Conservation (phyloP, 2,113 vertebrate genomes). For the Ceuthmochares aereus region DNA sequence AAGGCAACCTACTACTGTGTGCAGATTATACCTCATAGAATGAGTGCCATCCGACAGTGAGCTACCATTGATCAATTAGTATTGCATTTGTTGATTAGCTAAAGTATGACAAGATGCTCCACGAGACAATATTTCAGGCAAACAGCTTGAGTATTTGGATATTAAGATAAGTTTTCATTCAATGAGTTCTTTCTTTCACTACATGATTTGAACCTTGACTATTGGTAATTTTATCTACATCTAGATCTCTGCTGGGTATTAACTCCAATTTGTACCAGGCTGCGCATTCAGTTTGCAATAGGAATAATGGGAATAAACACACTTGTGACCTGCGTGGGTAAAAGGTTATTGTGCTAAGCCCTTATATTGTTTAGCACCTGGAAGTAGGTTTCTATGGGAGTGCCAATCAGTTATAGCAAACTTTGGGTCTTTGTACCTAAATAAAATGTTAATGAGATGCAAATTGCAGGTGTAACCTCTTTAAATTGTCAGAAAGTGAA, state of each 20-base stretch:
- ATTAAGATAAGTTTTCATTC: not conserved
- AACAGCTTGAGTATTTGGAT: not conserved
- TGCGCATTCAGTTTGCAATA: not conserved
- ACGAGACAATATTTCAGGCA: not conserved
- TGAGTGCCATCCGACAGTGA: not conserved
- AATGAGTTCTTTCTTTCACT: not conserved
- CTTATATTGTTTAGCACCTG: not conserved
- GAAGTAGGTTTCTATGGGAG: not conserved
- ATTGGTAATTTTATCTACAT: not conserved
- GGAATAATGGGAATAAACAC: not conserved
- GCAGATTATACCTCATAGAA: not conserved
- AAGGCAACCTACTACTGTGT: not conserved
- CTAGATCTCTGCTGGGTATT: not conserved
- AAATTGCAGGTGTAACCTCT: not conserved
- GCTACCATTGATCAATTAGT: not conserved
- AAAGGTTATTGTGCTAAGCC: not conserved
- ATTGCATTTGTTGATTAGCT: not conserved
- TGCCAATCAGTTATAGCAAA: not conserved
- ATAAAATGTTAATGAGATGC: not conserved
- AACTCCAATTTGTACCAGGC: not conserved
- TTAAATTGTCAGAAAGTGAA: not conserved
- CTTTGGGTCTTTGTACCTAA: not conserved
- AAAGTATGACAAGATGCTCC: not conserved
- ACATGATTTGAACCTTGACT: not conserved
- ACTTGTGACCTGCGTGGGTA: not conserved